Conservation (phyloP, 2,113 vertebrate genomes). For the Pollimyrus isidori region DNA sequence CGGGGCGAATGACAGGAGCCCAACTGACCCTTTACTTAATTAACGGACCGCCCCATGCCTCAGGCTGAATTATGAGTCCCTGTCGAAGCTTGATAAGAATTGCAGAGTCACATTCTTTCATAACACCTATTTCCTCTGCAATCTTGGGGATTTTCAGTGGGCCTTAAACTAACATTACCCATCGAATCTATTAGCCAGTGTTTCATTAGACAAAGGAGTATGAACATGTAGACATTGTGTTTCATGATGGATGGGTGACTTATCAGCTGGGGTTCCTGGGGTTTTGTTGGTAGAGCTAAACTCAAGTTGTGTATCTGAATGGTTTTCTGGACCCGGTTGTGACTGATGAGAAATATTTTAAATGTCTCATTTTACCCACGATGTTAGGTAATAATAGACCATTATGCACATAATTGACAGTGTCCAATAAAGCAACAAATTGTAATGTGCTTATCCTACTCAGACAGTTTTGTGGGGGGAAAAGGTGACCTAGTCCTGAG, state of each 20-base stretch:
- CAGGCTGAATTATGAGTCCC: conserved; percentile 29
- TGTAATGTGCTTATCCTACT: background rate
- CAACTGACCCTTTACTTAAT: conserved; percentile 29
- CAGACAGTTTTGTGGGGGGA: background rate
- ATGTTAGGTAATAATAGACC: background rate
- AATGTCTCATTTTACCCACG: background rate
- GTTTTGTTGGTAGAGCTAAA: background rate
- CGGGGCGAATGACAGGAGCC: conserved; percentile 21
- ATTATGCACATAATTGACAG: background rate
- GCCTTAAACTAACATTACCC: background rate
- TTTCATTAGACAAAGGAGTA: background rate
- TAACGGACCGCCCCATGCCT: conserved; percentile 16
- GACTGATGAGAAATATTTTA: background rate
- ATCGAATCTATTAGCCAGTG: background rate
- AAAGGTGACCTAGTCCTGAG: conserved; percentile 8
- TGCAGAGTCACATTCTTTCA: background rate
- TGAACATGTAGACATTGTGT: background rate
- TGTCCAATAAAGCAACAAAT: background rate
- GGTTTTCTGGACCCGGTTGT: background rate
- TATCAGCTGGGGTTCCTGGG: background rate
- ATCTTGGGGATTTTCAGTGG: background rate
- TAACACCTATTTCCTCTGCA: conserved; percentile 5
- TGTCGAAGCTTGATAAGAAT: conserved; percentile 12
- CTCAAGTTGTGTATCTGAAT: background rate
- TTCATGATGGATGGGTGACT: background rate